Percentiles rank a stretch among this genome's conserved stretches.
Conservation (phyloP, 2,888 invertebrate species). For the Vannuccia rotundouncinata region DNA sequence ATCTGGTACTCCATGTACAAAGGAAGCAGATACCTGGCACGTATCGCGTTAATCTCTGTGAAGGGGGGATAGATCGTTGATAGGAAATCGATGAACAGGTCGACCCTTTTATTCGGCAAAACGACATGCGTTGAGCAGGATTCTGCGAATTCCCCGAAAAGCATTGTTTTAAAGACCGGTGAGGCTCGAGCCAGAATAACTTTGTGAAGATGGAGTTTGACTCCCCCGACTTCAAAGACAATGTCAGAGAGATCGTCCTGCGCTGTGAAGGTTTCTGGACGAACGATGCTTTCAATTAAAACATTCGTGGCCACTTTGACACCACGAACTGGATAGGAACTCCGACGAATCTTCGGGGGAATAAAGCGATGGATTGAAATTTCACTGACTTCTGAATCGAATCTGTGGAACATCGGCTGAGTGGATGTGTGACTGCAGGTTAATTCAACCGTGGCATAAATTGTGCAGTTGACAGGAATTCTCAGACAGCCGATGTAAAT, state of each 20-base stretch:
- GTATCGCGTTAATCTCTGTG: background rate
- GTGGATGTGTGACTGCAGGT: background rate
- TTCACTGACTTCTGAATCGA: background rate
- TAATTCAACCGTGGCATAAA: background rate
- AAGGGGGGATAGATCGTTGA: background rate
- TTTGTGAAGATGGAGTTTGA: background rate
- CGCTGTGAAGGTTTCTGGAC: background rate
- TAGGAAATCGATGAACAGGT: background rate
- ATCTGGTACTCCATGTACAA: constrained; percentile 23
- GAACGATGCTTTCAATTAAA: background rate
- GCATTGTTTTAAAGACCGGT: constrained; percentile 1
- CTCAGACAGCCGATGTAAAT: background rate
- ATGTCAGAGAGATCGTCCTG: background rate
- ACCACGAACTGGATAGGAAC: background rate
- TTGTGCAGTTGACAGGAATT: background rate
- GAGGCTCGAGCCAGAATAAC: constrained; percentile 4
- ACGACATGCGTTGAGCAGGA: background rate
- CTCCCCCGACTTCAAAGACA: background rate
- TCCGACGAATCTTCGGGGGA: background rate
- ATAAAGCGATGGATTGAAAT: background rate
- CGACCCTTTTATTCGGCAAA: background rate
- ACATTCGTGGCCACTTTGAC: background rate
- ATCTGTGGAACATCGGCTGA: background rate
- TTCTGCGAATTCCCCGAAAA: background rate
- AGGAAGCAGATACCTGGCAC: background rate